These are phyloP conservation scores for Zaprionus capensis DNA, from an alignment of 1,140 invertebrate genomes.

Conservation along the genomic window DNA sequence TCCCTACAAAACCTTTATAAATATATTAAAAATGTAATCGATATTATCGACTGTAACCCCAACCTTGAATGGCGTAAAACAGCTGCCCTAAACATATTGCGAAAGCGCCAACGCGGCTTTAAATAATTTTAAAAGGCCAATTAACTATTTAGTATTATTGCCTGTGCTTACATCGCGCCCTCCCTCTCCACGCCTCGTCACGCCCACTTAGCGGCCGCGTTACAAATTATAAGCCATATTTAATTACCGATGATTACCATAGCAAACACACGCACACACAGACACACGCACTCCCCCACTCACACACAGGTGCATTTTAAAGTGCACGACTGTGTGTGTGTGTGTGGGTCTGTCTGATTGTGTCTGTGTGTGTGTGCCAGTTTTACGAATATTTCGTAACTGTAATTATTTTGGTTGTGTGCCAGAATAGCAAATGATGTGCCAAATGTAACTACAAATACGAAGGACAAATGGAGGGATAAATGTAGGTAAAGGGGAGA, in stretches of 20 bases:
- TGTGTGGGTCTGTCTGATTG: not conserved
- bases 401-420: constrained; percentile 55
- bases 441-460: constrained; percentile 18
- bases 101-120: not conserved
- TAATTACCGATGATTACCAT: constrained; percentile 33
- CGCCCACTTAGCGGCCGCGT: not conserved
- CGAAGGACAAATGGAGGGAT: not conserved
- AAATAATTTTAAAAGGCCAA: constrained; percentile 22
- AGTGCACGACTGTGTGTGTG: not conserved
- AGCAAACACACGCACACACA: constrained; percentile 9
- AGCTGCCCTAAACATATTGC: not conserved
- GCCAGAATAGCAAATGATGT: constrained; percentile 29
- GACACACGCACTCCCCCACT: not conserved
- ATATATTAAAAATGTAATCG: not conserved
- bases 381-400: constrained; percentile 36
- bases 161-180: not conserved
- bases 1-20: not conserved
- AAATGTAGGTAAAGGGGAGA: not conserved
- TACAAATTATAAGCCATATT: constrained; percentile 34
- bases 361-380: constrained; percentile 11
- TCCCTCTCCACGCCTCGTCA: not conserved
- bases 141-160: constrained; percentile 36
- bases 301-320: constrained; percentile 9
- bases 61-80: not conserved
- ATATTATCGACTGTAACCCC: not conserved